phyloP scores from a whole-genome alignment of 1,140 invertebrate species.

The Chrysoperla carnea region DNA sequence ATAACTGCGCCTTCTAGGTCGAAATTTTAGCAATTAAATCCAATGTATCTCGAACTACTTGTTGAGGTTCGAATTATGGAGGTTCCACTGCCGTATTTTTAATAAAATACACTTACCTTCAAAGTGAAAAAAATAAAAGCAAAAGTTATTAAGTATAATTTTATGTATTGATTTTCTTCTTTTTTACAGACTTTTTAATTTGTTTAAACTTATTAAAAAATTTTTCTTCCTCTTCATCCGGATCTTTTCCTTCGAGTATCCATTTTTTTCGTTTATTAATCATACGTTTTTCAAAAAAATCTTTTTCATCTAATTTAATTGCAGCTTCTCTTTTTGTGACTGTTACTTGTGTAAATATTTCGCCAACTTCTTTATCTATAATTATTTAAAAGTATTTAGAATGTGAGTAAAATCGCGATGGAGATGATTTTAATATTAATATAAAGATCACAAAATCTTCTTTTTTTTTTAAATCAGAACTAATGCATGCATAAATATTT shows the following conservation, averaged over 20 bases:
- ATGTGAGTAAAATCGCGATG: slow-evolving; percentile 1
- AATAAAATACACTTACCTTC: no score
- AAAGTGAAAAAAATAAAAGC: no score
- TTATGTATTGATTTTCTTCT: slow-evolving; percentile 4
- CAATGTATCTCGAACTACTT: no score
- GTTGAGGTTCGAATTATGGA: no score
- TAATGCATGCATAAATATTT: no score
- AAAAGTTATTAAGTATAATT: no score
- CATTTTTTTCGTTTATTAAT: slow-evolving; percentile 80
- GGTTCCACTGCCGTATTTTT: no score
- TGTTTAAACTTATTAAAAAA: slow-evolving; percentile 30
- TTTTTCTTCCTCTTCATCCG: slow-evolving; percentile 50
- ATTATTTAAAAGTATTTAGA: slow-evolving; percentile 11
- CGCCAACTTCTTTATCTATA: slow-evolving; percentile 63
- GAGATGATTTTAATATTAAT: slow-evolving; percentile 1
- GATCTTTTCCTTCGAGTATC: slow-evolving; percentile 68
- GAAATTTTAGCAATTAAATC: no score
- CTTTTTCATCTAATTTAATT: slow-evolving; percentile 76
- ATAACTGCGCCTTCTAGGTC: no score
- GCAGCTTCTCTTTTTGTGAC: slow-evolving; percentile 82
- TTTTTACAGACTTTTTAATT: slow-evolving; percentile 21
- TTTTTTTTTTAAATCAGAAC: background rate
- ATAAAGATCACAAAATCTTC: background rate
- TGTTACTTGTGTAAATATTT: slow-evolving; percentile 80
- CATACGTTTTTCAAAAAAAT: slow-evolving; percentile 75